Evolutionary conservation across 2,113 vertebrate species (phyloP).

Genomic region (Pogonocichla stellata): DNA sequence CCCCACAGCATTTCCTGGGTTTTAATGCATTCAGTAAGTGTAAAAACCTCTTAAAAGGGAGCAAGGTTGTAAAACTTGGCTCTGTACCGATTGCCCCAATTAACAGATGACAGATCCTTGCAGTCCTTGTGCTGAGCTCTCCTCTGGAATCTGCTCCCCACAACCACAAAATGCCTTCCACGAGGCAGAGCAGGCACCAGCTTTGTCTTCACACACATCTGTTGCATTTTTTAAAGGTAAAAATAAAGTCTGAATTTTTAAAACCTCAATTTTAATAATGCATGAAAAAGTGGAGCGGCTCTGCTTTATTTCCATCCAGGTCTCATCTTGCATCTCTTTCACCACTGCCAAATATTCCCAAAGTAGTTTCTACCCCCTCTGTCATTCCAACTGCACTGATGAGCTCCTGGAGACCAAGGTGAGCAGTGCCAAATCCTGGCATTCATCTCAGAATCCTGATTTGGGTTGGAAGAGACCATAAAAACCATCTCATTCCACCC

Average conservation of each 20-base stretch:
- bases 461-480: background rate
- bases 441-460: background rate
- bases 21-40: conserved; percentile 36
- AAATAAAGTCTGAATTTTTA: conserved; percentile 56
- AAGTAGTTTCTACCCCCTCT: background rate
- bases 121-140: background rate
- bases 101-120: conserved; percentile 7
- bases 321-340: background rate
- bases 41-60: conserved; percentile 16
- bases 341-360: background rate
- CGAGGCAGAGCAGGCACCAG: background rate
- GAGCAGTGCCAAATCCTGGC: background rate
- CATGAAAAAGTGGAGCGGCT: background rate
- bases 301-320: background rate
- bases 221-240: conserved; percentile 54
- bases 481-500: background rate
- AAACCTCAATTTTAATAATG: conserved; percentile 43
- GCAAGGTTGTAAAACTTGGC: background rate
- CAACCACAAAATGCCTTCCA: background rate
- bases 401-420: background rate
- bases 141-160: background rate
- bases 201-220: conserved; percentile 14
- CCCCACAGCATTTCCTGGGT: background rate
- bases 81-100: background rate
- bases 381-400: accelerated